Evolutionary conservation across 2,113 vertebrate species (phyloP), one percentile per base, ranked within the genome.

Genomic region (Sporophila hypoxantha): DNA sequence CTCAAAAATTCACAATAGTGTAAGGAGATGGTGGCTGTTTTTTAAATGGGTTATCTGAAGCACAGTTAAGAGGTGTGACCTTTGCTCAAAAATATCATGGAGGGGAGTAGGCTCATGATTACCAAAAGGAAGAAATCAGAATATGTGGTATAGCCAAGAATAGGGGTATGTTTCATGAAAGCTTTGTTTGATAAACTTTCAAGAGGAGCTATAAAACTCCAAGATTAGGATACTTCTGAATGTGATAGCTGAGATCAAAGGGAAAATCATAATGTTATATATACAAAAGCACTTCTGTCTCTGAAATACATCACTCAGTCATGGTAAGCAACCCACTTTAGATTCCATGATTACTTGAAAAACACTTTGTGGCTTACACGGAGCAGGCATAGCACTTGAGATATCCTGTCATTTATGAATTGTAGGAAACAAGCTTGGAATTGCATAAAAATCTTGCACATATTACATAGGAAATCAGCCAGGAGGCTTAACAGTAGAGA

Each of bases 321-420:
- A 74, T 74, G 56, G 91, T 91, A 93, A 93, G 88, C 78, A 93
- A 85, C 42, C 65, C 74, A 89, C 88, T 94, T 93, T 91, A 96
- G 93, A 95, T 95, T 94, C 87, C 84, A 46, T 91, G 92, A 95
- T 92, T 96, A 85, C 78, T 87, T 94, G 88, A 88, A 85, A 93
- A 95, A 88, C 77, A 86, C 85, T 93, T 90, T 85, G 57, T n/a
- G 36, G 68, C 86, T 90, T 92, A 80, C 77, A 82, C 10, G 10
- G 65, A 81, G 71, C 75, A 95, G 86, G 87, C 57, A 73, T 19
- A 60, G 61, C 88, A 85, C 88, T 92, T 88, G 85, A 94, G 86
- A 91, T 92, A 74, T 34, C 68, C 82, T 96, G 84, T 92, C 94
- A 88, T 81, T 96, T 92, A 90, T 61, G 50, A 87, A 88, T 84